A percentile compares a stretch with the other conserved stretches of the same genome.
Conservation (phyloP, 2,888 invertebrate species). For the Exephanes ischioxanthus region DNA sequence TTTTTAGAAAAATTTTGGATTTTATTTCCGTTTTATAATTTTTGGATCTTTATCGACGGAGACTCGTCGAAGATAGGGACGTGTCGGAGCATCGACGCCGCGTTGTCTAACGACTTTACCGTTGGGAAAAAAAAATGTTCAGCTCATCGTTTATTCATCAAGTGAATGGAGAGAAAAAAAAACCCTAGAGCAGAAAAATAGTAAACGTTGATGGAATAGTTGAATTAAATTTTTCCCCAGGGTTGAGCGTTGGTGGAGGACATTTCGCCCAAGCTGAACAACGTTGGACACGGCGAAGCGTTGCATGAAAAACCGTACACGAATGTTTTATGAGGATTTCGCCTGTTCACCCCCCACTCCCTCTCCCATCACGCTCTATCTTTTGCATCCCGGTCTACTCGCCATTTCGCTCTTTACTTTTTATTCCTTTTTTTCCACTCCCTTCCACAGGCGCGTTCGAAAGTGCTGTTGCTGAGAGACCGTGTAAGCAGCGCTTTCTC, state of each 20-base stretch:
- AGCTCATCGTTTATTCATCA: neutral
- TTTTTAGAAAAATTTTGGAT: neutral
- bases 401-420: neutral
- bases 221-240: conserved; percentile 27
- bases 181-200: conserved; percentile 7
- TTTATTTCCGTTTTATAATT: neutral
- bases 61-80: too few species aligned
- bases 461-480: conserved; percentile 20
- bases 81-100: too few species aligned
- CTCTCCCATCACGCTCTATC: neutral
- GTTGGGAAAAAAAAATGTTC: neutral
- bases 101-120: neutral
- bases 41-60: too few species aligned
- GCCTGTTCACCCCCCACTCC: conserved; percentile 3
- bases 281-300: neutral
- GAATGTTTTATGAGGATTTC: conserved; percentile 48
- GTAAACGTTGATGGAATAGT: conserved; percentile 23
- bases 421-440: conserved; percentile 32
- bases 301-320: conserved; percentile 31
- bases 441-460: neutral
- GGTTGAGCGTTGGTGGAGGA: conserved; percentile 15
- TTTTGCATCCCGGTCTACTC: neutral
- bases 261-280: neutral
- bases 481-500: conserved; percentile 27
- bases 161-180: neutral